phyloP scores from a whole-genome alignment of 2,797 vertebrate genomes.

The Basileuterus tristriatus region DNA sequence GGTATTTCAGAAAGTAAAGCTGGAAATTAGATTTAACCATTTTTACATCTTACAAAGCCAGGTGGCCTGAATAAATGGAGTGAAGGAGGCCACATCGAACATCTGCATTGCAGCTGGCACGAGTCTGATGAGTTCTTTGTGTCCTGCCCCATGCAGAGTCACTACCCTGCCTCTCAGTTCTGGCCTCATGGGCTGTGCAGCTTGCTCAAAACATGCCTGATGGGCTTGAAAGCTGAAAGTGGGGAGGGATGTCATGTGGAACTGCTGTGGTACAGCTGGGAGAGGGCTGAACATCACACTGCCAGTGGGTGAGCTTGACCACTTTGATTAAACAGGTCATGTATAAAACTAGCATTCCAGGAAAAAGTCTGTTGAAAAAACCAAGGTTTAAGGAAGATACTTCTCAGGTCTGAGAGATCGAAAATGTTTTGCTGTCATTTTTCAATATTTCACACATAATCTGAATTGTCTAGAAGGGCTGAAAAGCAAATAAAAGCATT shows the following conservation, averaged over 20 bases:
- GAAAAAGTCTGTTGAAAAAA: background rate
- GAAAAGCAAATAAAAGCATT: background rate
- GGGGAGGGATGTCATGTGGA: background rate
- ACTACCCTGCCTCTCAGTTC: background rate
- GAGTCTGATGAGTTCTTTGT: background rate
- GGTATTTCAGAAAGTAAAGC: background rate
- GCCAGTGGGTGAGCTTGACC: background rate
- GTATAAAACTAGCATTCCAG: background rate
- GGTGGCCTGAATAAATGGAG: background rate
- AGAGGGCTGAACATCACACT: background rate
- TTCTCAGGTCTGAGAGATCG: background rate
- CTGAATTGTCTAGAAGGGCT: background rate
- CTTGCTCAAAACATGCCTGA: background rate
- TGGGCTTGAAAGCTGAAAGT: background rate
- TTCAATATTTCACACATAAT: background rate
- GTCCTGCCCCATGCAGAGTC: background rate
- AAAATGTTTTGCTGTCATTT: background rate
- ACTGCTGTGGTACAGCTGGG: accelerated
- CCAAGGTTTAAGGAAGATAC: background rate
- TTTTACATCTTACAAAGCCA: background rate
- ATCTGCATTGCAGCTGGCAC: background rate
- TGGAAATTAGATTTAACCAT: background rate
- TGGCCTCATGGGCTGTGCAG: background rate
- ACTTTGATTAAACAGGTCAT: background rate
- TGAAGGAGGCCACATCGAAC: background rate